Evolutionary conservation across 2,797 vertebrate species (phyloP), one percentile per base, ranked within the genome.

Genomic region (Sphenodon punctatus): DNA sequence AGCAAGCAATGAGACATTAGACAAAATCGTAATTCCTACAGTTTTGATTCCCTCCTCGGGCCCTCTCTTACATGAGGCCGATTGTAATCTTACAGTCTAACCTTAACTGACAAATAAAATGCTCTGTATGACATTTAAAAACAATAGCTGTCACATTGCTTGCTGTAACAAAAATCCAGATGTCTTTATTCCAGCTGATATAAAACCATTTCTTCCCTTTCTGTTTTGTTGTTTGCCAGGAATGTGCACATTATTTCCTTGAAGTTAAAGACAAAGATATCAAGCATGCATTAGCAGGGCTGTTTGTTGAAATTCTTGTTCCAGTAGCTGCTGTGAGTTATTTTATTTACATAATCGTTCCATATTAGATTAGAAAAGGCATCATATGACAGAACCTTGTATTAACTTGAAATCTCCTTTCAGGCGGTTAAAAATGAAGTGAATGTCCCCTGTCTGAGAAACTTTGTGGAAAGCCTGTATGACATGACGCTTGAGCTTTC

Each of bases 191-290:
- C 74, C 58, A 82, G 30, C 64, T 80, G 63, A 72, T 82, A 58
- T 1, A 1, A 39, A 83, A 13, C n/a, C n/a, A 67, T 85, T 58
- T 65, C 39, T 80, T 58, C 67, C 69, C 86, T 42, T 42, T 36
- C 73, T 86, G 65, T 83, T 30, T 78, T 82, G 43, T 70, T 91
- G 20, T 80, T 53, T 90, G 75, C 76, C 53, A 99, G 99, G 99
- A 99, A 95, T 99, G 99, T 92, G 99, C 98, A 25, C 98, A 99
- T 95, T 99, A 99, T 95, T 99, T 99, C 95, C 94, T 99, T 86
- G 99, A 99, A 96, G 98, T 99, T 82, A 99, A 99, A 96, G 99
- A 99, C 95, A 99, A 99, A 96, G 99, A 99, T 90, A 97, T 99
- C 90, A 99, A 99, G 88, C 99, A 99, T 88, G 98, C 98, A 82